Evolutionary conservation across 2,888 invertebrate species (phyloP), one percentile per base, ranked within the genome.

Genomic region (Tuberolachnus salignus): DNA sequence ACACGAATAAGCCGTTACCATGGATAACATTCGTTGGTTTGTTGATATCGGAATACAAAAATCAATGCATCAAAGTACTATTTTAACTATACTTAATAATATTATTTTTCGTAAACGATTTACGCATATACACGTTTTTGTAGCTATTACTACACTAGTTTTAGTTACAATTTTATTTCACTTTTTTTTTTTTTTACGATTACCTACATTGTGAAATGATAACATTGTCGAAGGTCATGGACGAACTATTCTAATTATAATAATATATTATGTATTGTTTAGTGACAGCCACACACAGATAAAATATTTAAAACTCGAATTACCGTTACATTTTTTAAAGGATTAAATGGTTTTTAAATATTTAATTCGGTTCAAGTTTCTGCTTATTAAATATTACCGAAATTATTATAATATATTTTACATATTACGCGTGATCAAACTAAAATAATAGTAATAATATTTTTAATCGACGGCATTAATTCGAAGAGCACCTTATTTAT

Each of bases 1-100:
- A 61, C 16, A 73, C 16, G 51, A 63, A 63, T 63, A 73, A n/a
- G 13, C 42, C 21, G 73, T 73, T 73, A 73, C 73, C 42, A 73
- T 73, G 73, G 73, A 23, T 51, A 53, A 63, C n/a, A 42, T 73
- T 63, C 34, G 34, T n/a, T 57, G 23, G 44, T 46, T 71, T 71
- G 70, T 71, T 71, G 70, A 71, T 69, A 3, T 42, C 19, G 34
- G 19, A 14, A 42, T 42, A 34, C 42, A 57, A 70, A 57, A 71
- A 71, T 71, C 70, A 57, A 71, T 71, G 2, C 14, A 71, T 71
- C 70, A 57, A 71, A 57, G 2, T 23, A 57, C 57, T 21, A 26
- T 26, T 3, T 59, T 16, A 26, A 9, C 57, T 16, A 34, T 59
- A 34, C 34, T 6, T 34, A 4, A 34, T 6, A 34, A 34, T 34